Percentiles rank a stretch among this genome's conserved stretches.
Evolutionary conservation across 1,140 invertebrate species (phyloP).

Genomic region (Drosophila lowei): DNA sequence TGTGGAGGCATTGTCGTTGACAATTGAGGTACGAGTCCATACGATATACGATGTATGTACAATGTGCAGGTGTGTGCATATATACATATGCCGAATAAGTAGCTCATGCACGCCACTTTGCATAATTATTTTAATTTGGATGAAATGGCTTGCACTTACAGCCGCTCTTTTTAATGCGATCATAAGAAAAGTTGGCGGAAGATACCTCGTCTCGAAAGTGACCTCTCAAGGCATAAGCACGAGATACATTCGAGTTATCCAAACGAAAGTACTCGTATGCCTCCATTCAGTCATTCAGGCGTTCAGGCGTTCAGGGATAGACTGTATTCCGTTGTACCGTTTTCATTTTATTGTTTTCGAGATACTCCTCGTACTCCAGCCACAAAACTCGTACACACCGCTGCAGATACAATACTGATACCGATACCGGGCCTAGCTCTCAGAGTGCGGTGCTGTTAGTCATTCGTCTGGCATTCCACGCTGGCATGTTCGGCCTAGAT

Average conservation of each 20-base stretch:
- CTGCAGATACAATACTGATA: slow-evolving; percentile 1
- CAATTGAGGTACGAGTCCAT: background rate
- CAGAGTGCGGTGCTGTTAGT: slow-evolving; percentile 25
- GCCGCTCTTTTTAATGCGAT: no score
- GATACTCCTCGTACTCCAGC: no score
- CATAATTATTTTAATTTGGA: slow-evolving; percentile 27
- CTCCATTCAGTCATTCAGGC: no score
- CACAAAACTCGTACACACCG: no score
- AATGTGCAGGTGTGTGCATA: background rate
- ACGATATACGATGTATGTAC: background rate
- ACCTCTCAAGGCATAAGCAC: no score
- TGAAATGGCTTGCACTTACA: slow-evolving; percentile 1
- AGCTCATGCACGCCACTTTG: slow-evolving; percentile 10
- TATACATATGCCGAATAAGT: no score
- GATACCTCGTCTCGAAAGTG: background rate
- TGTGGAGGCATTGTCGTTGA: slow-evolving; percentile 2
- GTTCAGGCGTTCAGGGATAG: no score
- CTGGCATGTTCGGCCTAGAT: slow-evolving; percentile 48
- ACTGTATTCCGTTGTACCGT: no score
- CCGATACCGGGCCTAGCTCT: slow-evolving; percentile 2
- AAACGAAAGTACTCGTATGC: no score
- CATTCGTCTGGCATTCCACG: slow-evolving; percentile 58
- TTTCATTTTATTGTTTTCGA: no score
- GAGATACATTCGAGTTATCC: no score
- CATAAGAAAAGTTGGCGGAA: slow-evolving; percentile 1